Conservation (phyloP, 92 coral and sea anemone species). For the Zoanthus solanderi region DNA sequence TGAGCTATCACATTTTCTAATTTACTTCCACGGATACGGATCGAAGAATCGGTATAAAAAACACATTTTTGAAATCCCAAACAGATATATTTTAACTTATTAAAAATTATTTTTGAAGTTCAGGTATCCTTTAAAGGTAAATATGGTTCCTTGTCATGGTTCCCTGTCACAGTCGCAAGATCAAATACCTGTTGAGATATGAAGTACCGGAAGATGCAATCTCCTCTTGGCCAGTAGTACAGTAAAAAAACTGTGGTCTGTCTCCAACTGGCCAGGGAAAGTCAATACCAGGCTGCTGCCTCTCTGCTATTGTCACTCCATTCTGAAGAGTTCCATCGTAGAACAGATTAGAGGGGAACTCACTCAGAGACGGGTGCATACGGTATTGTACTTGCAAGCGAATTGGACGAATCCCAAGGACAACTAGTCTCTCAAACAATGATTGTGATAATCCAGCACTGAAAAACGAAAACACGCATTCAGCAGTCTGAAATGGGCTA, state of each 20-base stretch:
- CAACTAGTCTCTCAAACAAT: slow-evolving; percentile 97
- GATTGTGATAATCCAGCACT: slow-evolving; percentile 99
- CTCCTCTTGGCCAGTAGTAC: slow-evolving; percentile 99
- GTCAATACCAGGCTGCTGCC: slow-evolving; percentile 97
- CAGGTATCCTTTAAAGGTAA: too few relatives aligned
- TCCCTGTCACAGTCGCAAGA: not conserved
- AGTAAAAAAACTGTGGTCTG: slow-evolving; percentile 97
- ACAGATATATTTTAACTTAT: too few relatives aligned
- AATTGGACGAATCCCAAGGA: slow-evolving; percentile 98
- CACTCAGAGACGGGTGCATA: slow-evolving; percentile 99
- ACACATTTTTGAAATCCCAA: too few relatives aligned
- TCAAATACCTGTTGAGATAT: slow-evolving; percentile 92
- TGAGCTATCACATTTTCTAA: too few relatives aligned
- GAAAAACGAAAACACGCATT: not conserved
- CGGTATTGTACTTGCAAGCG: slow-evolving; percentile 99
- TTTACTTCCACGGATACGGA: too few relatives aligned
- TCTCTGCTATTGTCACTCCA: slow-evolving; percentile 97
- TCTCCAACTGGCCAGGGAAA: slow-evolving; percentile 99
- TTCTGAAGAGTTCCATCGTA: slow-evolving; percentile 99
- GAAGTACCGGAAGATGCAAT: slow-evolving; percentile 99
- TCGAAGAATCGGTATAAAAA: too few relatives aligned
- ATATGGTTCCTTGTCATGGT: too few relatives aligned
- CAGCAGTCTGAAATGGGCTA: not conserved
- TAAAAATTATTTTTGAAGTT: too few relatives aligned
- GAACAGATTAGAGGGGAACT: slow-evolving; percentile 98